These are phyloP conservation scores for Elaphurus davidianus DNA, from an alignment of 2,113 vertebrate genomes.

Conservation along the genomic window DNA sequence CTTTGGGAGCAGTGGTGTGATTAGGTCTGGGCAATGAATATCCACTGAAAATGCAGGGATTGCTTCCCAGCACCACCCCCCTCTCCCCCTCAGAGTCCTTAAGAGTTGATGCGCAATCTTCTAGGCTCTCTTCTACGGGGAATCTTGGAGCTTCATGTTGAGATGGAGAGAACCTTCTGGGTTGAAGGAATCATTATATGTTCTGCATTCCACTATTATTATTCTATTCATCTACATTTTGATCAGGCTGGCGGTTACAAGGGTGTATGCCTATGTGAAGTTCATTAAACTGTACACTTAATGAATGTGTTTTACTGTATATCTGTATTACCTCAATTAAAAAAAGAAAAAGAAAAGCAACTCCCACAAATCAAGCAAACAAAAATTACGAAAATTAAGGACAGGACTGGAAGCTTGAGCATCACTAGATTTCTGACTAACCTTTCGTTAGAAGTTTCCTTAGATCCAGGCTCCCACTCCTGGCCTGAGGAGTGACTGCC, in stretches of 20 bases:
- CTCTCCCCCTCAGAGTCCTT: not conserved
- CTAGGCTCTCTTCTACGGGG: not conserved
- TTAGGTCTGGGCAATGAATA: not conserved
- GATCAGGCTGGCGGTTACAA: not conserved
- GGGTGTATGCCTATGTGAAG: not conserved
- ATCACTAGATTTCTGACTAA: not conserved
- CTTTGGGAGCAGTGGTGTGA: not conserved
- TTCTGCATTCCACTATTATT: not conserved
- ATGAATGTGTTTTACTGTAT: not conserved
- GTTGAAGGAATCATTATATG: not conserved
- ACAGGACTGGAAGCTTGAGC: not conserved
- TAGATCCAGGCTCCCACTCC: not conserved
- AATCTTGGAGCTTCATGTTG: not conserved
- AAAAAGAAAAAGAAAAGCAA: not conserved
- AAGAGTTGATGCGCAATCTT: not conserved
- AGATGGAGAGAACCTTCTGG: not conserved
- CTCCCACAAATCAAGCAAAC: not conserved
- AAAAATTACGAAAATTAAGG: not conserved
- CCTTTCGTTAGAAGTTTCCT: not conserved
- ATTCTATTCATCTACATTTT: not conserved
- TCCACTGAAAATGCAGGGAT: not conserved
- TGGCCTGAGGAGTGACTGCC: not conserved
- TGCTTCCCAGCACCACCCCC: accelerated
- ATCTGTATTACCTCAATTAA: not conserved
- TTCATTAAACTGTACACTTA: not conserved